These are phyloP conservation scores for Agrochola macilenta DNA, from an alignment of 2,888 invertebrate species.

Conservation along the genomic window DNA sequence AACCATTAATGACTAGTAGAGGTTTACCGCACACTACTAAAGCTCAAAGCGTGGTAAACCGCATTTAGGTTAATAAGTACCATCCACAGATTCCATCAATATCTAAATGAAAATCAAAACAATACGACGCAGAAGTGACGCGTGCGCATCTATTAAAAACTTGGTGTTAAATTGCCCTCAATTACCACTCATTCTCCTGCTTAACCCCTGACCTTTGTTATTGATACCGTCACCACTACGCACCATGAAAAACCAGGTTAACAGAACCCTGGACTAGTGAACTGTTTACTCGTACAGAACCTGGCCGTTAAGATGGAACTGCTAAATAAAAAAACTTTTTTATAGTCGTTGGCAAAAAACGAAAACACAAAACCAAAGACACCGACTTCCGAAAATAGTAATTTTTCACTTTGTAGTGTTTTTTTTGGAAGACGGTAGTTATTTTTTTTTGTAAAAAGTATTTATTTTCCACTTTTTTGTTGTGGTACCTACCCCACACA, in stretches of 20 bases:
- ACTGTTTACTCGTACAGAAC: not conserved
- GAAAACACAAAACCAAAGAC: no score
- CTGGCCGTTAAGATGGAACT: no score
- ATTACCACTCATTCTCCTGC: constrained; percentile 65
- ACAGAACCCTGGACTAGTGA: not conserved
- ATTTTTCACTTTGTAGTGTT: no score
- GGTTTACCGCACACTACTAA: not conserved
- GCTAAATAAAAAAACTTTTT: not conserved
- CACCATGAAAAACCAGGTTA: constrained; percentile 30
- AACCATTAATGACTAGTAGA: not conserved
- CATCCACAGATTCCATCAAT: constrained; percentile 16
- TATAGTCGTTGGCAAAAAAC: no score
- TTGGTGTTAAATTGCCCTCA: constrained; percentile 70
- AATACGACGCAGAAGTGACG: constrained; percentile 42
- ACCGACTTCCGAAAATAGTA: no score
- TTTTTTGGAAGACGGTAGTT: no score
- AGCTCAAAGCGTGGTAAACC: not conserved
- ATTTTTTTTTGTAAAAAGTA: no score
- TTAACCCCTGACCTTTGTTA: constrained; percentile 71
- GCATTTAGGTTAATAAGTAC: not conserved
- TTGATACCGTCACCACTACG: constrained; percentile 52
- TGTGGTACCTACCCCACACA: no score
- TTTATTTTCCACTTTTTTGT: no score
- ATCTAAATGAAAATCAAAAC: constrained; percentile 42
- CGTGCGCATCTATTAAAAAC: constrained; percentile 49